A percentile compares a stretch with the other conserved stretches of the same genome.
These are phyloP conservation scores for Pheosia tremula DNA, from an alignment of 2,888 invertebrate genomes.

Conservation along the genomic window DNA sequence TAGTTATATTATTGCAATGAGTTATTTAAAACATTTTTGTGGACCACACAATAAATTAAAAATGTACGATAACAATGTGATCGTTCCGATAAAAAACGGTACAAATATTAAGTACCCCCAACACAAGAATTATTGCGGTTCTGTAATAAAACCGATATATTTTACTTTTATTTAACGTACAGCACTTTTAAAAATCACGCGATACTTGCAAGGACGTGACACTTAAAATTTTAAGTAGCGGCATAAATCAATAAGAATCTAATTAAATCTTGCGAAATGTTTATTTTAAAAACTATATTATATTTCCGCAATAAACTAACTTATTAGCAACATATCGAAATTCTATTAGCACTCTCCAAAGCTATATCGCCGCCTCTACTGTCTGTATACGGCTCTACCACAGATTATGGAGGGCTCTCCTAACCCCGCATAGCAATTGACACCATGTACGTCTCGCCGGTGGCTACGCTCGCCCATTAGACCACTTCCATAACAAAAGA, in stretches of 20 bases:
- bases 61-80: too few relatives aligned
- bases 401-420: constrained; percentile 41
- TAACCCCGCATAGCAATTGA: constrained; percentile 66
- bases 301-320: background rate
- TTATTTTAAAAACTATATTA: constrained; percentile 1
- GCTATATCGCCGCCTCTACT: background rate
- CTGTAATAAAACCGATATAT: too few relatives aligned
- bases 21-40: too few relatives aligned
- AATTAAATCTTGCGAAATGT: too few relatives aligned
- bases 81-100: too few relatives aligned
- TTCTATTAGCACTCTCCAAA: background rate
- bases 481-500: constrained; percentile 81
- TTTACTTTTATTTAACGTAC: too few relatives aligned
- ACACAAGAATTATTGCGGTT: too few relatives aligned
- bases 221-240: background rate
- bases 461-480: constrained; percentile 76
- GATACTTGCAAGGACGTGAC: constrained; percentile 1
- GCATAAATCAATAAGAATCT: constrained; percentile 7
- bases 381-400: too few relatives aligned
- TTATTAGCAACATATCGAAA: background rate
- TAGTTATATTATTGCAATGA: too few relatives aligned
- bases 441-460: constrained; percentile 78
- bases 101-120: too few relatives aligned
- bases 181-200: constrained; percentile 14
- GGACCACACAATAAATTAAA: too few relatives aligned